Base-by-base conservation (phyloP, 2,888 invertebrate genomes). In the Altica lythri region DNA sequence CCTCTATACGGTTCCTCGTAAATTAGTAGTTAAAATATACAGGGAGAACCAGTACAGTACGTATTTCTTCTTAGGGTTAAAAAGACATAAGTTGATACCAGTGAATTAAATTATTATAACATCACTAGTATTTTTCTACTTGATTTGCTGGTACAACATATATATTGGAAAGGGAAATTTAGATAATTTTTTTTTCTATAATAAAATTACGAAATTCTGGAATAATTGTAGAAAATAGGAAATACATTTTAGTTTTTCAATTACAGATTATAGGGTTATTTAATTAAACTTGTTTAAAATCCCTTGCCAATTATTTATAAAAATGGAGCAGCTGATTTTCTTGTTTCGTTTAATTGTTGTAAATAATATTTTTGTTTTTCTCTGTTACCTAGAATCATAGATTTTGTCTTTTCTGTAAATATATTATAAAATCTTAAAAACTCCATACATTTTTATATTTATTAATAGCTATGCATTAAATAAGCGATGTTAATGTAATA, bases 321-420 rank as follows among this genome's bases (percentile, higher is more conserved):
- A n/a, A n/a, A 13, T 3, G 46, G 22, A 34, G 49, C 54, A 54
- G 49, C 54, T 54, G n/a, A 54, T 43, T 54, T 42, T 53, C 22
- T 25, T 32, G 18, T 44, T 19, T 38, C 4, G 12, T 49, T 57
- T 58, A 52, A 45, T 40, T 27, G 47, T 52, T 52, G 51, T 57
- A 55, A 40, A 58, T 53, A 55, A 5, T 40, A 48, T 35, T 50
- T 58, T 52, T 40, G 48, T 38, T n/a, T n/a, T 54, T 45, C 35
- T 44, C 30, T 22, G 30, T 32, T 32, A 13, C 13, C 38, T 32
- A 35, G 40, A 22, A 35, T 35, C 2, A 40, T 14, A 27, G 29
- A 10, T 58, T 44, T 30, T n/a, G n/a, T 10, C 34, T 53, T 32
- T 50, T 37, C 46, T 53, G 53, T 53, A 40, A 45, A 58, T 46